These are phyloP conservation scores for Drosophila percnosoma DNA, from an alignment of 2,888 invertebrate genomes.

Conservation along the genomic window DNA sequence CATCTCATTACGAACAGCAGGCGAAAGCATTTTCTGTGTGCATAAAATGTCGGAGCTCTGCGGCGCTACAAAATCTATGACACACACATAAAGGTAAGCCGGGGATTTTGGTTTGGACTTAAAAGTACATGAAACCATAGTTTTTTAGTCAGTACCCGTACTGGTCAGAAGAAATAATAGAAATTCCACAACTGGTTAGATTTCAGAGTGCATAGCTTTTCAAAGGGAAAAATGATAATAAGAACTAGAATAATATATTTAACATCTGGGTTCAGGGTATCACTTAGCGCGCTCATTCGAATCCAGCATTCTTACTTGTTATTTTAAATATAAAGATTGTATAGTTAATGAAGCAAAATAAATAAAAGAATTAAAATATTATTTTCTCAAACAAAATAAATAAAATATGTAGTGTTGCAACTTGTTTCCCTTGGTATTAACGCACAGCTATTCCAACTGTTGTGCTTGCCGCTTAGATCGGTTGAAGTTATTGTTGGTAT, in stretches of 20 bases:
- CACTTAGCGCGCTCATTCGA: not conserved
- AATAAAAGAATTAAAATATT: not conserved
- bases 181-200: not conserved
- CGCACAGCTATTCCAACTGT: not conserved
- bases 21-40: not conserved
- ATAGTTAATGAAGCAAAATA: not conserved
- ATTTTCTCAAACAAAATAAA: not conserved
- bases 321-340: not conserved
- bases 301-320: not conserved
- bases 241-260: not conserved
- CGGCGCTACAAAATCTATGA: not conserved
- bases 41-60: not conserved
- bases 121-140: not conserved
- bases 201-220: not conserved
- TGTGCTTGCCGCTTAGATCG: not conserved
- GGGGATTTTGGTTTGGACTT: not conserved
- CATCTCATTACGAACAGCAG: not conserved
- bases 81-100: not conserved
- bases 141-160: not conserved
- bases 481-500: not conserved
- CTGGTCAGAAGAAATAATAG: not conserved
- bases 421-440: not conserved
- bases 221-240: not conserved
- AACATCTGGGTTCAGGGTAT: not conserved
- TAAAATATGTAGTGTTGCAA: not conserved